Percentiles rank a stretch among this genome's conserved stretches.
phyloP scores from a whole-genome alignment of 2,113 vertebrate genomes.

The Corythornis cristatus region DNA sequence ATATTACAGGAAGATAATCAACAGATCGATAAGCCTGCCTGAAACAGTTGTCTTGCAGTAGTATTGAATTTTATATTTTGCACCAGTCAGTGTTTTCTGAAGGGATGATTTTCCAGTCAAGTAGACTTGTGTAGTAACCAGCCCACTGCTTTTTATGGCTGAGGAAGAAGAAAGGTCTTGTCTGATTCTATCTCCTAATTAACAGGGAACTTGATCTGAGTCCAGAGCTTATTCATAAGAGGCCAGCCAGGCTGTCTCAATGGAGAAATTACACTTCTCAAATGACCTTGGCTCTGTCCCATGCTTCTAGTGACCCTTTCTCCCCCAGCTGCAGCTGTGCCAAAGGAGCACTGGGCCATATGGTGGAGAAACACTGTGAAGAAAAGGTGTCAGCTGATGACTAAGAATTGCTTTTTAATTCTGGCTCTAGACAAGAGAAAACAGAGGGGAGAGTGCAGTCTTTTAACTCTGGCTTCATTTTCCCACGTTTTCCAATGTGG shows the following conservation, averaged over 20 bases:
- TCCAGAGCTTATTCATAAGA: not conserved
- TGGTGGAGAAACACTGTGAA: not conserved
- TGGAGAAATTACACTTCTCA: not conserved
- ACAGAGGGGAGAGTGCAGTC: not conserved
- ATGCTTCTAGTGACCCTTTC: not conserved
- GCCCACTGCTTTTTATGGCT: not conserved
- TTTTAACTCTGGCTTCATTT: not conserved
- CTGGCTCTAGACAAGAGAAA: not conserved
- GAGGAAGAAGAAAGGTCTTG: not conserved
- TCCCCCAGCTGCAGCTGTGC: not conserved
- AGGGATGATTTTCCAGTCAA: not conserved
- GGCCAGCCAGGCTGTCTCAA: not conserved
- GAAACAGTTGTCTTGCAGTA: not conserved
- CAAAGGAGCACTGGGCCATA: not conserved
- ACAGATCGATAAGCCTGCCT: slow-evolving; percentile 13
- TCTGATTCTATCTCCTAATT: not conserved
- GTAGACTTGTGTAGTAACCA: not conserved
- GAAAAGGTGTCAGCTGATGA: not conserved
- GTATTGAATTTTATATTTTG: not conserved
- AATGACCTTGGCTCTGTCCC: not conserved
- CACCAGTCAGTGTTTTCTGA: not conserved
- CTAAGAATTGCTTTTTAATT: not conserved
- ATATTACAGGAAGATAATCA: slow-evolving; percentile 12
- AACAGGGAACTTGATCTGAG: not conserved
- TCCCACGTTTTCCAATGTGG: not conserved